Evolutionary conservation across 2,113 vertebrate species (phyloP).

Genomic region (Nycticryphes semicollaris): DNA sequence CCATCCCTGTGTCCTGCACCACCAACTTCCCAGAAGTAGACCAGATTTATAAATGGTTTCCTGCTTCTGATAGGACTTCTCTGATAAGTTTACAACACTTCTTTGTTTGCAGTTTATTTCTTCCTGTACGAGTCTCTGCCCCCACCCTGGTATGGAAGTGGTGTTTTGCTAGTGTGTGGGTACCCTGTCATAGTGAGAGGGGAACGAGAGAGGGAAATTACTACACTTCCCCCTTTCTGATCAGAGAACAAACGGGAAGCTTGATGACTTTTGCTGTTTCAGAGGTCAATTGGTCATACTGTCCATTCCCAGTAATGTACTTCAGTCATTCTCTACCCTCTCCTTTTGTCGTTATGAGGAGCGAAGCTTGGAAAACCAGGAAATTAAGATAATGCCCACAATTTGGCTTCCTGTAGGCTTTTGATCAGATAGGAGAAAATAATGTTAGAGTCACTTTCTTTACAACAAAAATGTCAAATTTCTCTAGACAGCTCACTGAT

Average conservation of each 20-base stretch:
- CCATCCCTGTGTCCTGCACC: background rate
- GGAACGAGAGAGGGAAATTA: background rate
- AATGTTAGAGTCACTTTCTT: background rate
- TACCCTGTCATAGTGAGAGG: background rate
- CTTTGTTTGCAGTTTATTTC: slow-evolving; percentile 42
- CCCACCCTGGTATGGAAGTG: background rate
- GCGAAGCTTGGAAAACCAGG: background rate
- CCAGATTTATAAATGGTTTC: background rate
- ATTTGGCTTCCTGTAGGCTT: background rate
- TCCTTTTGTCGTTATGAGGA: background rate
- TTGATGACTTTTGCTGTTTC: background rate
- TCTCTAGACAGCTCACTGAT: background rate
- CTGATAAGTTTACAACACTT: background rate
- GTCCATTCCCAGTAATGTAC: background rate
- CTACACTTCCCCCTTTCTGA: background rate
- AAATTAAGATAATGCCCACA: background rate
- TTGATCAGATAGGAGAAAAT: background rate
- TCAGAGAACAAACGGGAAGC: background rate
- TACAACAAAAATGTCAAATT: background rate
- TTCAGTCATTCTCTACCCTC: background rate
- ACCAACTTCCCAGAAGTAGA: background rate
- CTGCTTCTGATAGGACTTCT: background rate
- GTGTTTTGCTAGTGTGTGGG: background rate
- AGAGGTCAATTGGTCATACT: background rate
- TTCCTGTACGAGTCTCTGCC: background rate